Percentiles rank a stretch among this genome's conserved stretches.
These are phyloP conservation scores for Carassius carassius DNA, from an alignment of 2,113 vertebrate genomes.

Conservation along the genomic window DNA sequence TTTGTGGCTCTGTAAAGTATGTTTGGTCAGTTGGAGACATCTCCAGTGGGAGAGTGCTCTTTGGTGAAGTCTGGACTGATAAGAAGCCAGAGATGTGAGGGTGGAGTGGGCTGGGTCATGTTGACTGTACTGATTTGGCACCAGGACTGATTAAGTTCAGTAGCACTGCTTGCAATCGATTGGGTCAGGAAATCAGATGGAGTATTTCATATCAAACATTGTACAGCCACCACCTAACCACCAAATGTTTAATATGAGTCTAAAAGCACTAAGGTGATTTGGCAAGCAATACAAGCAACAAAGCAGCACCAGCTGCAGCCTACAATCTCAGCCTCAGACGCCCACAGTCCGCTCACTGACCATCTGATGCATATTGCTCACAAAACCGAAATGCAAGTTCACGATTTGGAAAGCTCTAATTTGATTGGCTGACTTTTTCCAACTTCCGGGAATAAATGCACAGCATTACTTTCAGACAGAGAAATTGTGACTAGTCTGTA, in stretches of 20 bases:
- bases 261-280: background rate
- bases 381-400: background rate
- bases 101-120: slow-evolving; percentile 8
- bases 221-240: slow-evolving; percentile 16
- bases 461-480: background rate
- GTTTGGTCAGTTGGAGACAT: background rate
- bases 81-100: slow-evolving; percentile 1
- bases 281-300: background rate
- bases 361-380: slow-evolving; percentile 9
- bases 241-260: slow-evolving; percentile 22
- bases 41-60: background rate
- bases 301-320: slow-evolving; percentile 12
- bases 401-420: background rate
- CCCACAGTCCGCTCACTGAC: slow-evolving; percentile 3
- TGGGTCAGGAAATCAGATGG: slow-evolving; percentile 43
- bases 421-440: background rate
- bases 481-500: background rate
- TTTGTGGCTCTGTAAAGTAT: background rate
- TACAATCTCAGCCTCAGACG: background rate
- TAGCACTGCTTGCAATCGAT: slow-evolving; percentile 29
- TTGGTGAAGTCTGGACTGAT: background rate
- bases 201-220: slow-evolving; percentile 39
- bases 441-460: background rate
- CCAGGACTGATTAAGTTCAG: slow-evolving; percentile 46
- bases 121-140: slow-evolving; percentile 1